Percentiles rank a stretch among this genome's conserved stretches.
These are phyloP conservation scores for Thalassoma bifasciatum DNA, from an alignment of 2,113 vertebrate genomes.

Conservation along the genomic window DNA sequence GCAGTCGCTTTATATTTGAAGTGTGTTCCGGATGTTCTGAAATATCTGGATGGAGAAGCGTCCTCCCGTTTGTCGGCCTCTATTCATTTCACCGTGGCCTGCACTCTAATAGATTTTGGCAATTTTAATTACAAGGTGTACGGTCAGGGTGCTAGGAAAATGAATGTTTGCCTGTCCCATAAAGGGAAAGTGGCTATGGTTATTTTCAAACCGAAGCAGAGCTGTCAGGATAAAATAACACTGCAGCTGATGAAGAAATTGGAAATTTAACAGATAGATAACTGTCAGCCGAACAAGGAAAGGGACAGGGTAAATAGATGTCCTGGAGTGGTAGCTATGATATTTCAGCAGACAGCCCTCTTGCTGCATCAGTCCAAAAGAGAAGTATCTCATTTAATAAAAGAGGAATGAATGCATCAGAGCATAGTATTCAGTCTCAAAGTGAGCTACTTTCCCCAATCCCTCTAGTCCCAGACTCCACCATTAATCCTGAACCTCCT, in stretches of 20 bases:
- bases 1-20: conserved; percentile 54
- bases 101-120: conserved; percentile 33
- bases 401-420: conserved; percentile 45
- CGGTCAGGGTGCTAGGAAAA: not conserved
- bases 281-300: not conserved
- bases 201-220: conserved; percentile 2
- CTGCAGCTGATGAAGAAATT: conserved; percentile 22
- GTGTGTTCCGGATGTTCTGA: conserved; percentile 32
- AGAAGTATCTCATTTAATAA: conserved; percentile 25
- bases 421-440: conserved; percentile 36
- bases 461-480: conserved; percentile 40
- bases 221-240: not conserved
- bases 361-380: not conserved
- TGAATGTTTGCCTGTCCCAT: conserved; percentile 18
- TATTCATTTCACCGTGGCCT: conserved; percentile 42
- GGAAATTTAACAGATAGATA: not conserved
- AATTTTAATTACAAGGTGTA: conserved; percentile 34
- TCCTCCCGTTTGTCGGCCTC: conserved; percentile 25
- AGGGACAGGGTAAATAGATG: not conserved
- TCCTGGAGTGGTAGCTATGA: not conserved
- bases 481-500: conserved; percentile 60
- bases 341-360: conserved; percentile 1
- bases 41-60: conserved; percentile 18
- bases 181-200: conserved; percentile 1
- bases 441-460: conserved; percentile 52